Base-by-base conservation (phyloP, 2,797 vertebrate genomes). In the Paratrypauchen microcephalus region DNA sequence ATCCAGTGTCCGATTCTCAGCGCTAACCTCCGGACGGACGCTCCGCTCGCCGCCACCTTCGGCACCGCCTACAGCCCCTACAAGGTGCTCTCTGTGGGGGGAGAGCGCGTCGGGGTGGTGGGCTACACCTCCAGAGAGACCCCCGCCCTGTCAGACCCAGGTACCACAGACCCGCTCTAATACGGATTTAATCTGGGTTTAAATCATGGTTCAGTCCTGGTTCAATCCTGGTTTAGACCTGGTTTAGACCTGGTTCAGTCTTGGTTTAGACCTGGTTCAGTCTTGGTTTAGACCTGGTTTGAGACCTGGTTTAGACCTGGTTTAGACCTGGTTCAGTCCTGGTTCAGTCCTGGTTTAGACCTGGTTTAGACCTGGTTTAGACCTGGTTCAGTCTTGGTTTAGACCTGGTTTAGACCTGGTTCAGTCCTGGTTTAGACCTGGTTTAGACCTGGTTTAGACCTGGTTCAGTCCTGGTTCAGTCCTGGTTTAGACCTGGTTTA, bases 91-190 rank as follows among this genome's bases (percentile, higher is more conserved):
- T 1, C 1, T 0, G 76, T 98, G 5, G 89, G 77, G 54, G 60
- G 72, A 0, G 89, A 97, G 84, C 21, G 13, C 59, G 94, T 99
- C 57, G 96, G 91, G 24, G 92, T 99, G 78, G 92, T 98, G 73
- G 97, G 97, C 18, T 99, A 98, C 74, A 98, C 96, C 4, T 94
- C 96, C 0, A 89, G 60, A 81, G 96, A 99, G 79, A 98, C 97
- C 0, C 85, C 95, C 1, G 82, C 92, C 57, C 91, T 99, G 77
- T 97, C 97, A 65, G 72, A 87, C 15, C 92, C 96, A 83, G 97
- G 96, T 58, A 56, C 4, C 11, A 13, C 21, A 26, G 41, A 45
- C 41, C 41, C 3, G 41, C 41, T 16, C 41, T 16, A 24, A 0
- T 5, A 1, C 54, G 3, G 18, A 6, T 6, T 98, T 90, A 52